A percentile compares a stretch with the other conserved stretches of the same genome.
Conservation (phyloP, 2,888 invertebrate genomes). For the Halictus ligatus region DNA sequence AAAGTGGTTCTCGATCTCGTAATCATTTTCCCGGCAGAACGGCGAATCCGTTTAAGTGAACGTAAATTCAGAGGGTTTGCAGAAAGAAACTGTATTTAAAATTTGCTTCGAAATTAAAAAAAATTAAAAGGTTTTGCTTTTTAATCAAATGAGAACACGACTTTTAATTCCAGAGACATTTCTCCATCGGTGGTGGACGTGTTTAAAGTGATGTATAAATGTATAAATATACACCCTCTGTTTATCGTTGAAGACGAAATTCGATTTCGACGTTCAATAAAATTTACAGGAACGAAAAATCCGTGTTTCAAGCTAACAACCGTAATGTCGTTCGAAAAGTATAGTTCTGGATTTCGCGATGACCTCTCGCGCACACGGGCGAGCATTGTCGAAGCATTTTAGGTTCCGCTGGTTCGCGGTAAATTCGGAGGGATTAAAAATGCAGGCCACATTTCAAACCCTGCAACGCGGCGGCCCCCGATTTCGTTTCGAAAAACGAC, state of each 20-base stretch:
- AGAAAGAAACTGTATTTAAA: background rate
- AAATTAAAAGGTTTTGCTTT: background rate
- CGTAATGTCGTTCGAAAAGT: background rate
- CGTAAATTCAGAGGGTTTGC: too few relatives aligned
- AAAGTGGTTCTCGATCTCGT: background rate
- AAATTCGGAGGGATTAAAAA: background rate
- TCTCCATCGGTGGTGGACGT: too few relatives aligned
- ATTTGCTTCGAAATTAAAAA: background rate
- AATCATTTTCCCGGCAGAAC: background rate
- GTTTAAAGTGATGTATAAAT: too few relatives aligned
- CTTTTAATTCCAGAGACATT: background rate
- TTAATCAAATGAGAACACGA: background rate
- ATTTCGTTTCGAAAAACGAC: background rate
- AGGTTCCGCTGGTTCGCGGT: background rate
- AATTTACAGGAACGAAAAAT: background rate
- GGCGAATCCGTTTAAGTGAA: background rate
- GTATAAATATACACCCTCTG: too few relatives aligned
- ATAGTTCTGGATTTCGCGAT: background rate
- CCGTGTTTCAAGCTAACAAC: background rate
- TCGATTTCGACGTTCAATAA: too few relatives aligned
- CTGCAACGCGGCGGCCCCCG: background rate
- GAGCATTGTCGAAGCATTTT: background rate
- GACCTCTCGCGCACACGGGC: background rate
- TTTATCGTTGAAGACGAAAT: too few relatives aligned
- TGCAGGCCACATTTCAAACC: background rate